Percentiles rank a stretch among this genome's conserved stretches.
Conservation (phyloP, 2,888 invertebrate species). For the Xanthia icteritia region DNA sequence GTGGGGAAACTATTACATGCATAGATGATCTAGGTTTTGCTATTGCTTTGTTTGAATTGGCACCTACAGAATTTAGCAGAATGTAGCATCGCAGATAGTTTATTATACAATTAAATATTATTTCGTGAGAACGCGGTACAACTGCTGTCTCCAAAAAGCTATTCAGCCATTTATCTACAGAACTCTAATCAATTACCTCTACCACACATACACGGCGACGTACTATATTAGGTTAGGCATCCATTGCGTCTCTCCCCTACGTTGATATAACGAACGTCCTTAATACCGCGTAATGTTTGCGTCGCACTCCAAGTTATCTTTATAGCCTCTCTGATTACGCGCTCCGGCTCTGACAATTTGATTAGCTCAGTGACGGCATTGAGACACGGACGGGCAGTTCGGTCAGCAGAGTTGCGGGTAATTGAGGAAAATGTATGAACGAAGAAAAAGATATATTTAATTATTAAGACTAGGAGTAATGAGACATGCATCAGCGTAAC, state of each 20-base stretch:
- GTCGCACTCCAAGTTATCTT: background rate
- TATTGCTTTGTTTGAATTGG: background rate
- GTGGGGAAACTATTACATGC: background rate
- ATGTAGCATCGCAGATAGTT: background rate
- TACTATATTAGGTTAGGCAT: background rate
- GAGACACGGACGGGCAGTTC: slow-evolving; percentile 43
- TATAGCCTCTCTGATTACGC: background rate
- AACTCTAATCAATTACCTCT: background rate
- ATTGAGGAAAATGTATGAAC: slow-evolving; percentile 40
- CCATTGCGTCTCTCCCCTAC: background rate
- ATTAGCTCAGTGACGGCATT: slow-evolving; percentile 68
- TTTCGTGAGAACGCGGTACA: background rate
- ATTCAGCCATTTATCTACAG: background rate
- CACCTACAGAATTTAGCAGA: background rate
- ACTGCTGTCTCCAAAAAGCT: background rate
- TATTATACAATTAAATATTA: background rate
- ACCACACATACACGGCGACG: background rate
- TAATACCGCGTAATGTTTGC: slow-evolving; percentile 1
- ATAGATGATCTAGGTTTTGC: background rate
- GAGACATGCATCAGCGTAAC: background rate
- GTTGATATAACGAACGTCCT: background rate
- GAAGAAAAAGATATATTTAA: slow-evolving; percentile 7
- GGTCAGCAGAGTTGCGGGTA: slow-evolving; percentile 18
- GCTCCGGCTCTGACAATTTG: slow-evolving; percentile 72
- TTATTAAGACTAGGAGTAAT: slow-evolving; percentile 3